Evolutionary conservation across 2,888 invertebrate genomes (phyloP).

Genomic region (Azorinus chamasolen): DNA sequence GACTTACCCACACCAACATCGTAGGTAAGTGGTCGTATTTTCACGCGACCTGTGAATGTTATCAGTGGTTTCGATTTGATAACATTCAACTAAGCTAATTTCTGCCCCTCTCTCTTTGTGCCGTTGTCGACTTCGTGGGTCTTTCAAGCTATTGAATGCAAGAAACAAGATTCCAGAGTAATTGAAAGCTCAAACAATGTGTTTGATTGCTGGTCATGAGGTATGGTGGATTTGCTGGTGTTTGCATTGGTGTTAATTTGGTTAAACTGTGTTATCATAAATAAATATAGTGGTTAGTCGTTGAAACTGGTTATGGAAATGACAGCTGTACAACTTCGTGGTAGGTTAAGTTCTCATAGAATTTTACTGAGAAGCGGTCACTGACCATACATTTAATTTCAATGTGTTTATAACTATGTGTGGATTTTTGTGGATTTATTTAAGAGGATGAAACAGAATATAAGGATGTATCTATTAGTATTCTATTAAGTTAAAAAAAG

Average conservation of each 20-base stretch:
- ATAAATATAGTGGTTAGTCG: slow-evolving; percentile 13
- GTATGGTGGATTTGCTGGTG: slow-evolving; percentile 7
- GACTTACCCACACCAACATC: slow-evolving; percentile 79
- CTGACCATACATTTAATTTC: no score
- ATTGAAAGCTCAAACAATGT: slow-evolving; percentile 4
- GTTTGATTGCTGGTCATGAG: slow-evolving; percentile 1
- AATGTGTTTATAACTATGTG: no score
- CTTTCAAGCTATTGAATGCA: background rate
- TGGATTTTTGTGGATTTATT: no score
- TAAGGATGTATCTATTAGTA: no score
- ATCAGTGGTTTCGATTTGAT: slow-evolving; percentile 18
- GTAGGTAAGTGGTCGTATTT: slow-evolving; percentile 73
- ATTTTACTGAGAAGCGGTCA: background rate
- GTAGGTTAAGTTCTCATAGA: background rate
- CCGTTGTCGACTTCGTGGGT: background rate
- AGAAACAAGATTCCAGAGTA: background rate
- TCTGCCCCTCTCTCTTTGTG: background rate
- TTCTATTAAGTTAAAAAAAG: no score
- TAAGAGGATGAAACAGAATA: no score
- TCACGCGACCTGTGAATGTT: slow-evolving; percentile 14
- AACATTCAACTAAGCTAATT: slow-evolving; percentile 5
- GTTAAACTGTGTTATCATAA: slow-evolving; percentile 22
- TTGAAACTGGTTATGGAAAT: no score
- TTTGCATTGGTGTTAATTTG: slow-evolving; percentile 13
- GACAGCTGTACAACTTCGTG: no score